These are phyloP conservation scores for Branchinecta lynchi DNA, from an alignment of 1,140 invertebrate species.

Conservation along the genomic window DNA sequence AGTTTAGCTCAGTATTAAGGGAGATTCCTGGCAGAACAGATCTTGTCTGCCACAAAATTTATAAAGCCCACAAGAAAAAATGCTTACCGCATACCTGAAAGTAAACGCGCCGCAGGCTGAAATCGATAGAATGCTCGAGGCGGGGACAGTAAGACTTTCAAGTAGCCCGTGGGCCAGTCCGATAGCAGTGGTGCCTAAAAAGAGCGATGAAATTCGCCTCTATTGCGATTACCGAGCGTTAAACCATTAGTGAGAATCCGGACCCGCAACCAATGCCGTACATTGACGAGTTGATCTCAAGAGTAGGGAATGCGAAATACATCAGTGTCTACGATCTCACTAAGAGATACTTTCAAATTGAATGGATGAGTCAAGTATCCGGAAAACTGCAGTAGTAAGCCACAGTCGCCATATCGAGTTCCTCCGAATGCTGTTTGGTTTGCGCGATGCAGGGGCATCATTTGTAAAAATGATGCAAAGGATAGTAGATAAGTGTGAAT, in stretches of 20 bases:
- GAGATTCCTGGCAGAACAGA: too few relatives aligned
- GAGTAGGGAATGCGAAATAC: constrained; percentile 25
- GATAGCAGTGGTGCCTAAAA: constrained; percentile 29
- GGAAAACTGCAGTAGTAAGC: too few relatives aligned
- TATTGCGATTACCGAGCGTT: constrained; percentile 32
- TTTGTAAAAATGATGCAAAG: too few relatives aligned
- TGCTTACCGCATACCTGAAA: too few relatives aligned
- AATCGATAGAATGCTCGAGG: constrained; percentile 14
- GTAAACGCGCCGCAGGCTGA: not conserved
- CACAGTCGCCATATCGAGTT: too few relatives aligned
- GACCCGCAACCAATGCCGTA: constrained; percentile 35
- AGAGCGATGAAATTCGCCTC: constrained; percentile 29
- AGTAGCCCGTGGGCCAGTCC: constrained; percentile 26
- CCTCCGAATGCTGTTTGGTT: too few relatives aligned
- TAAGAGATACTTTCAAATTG: constrained; percentile 34
- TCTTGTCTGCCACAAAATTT: too few relatives aligned
- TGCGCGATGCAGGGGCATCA: too few relatives aligned
- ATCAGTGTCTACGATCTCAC: constrained; percentile 31
- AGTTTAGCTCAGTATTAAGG: too few relatives aligned
- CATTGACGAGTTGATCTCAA: constrained; percentile 32
- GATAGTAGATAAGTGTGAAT: too few relatives aligned
- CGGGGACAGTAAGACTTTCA: not conserved
- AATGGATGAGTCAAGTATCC: constrained; percentile 24
- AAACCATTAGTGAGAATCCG: constrained; percentile 27
- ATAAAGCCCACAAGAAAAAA: too few relatives aligned